Evolutionary conservation across 2,888 invertebrate genomes (phyloP), one percentile per base, ranked within the genome.

Genomic region (Myopa tessellatipennis): DNA sequence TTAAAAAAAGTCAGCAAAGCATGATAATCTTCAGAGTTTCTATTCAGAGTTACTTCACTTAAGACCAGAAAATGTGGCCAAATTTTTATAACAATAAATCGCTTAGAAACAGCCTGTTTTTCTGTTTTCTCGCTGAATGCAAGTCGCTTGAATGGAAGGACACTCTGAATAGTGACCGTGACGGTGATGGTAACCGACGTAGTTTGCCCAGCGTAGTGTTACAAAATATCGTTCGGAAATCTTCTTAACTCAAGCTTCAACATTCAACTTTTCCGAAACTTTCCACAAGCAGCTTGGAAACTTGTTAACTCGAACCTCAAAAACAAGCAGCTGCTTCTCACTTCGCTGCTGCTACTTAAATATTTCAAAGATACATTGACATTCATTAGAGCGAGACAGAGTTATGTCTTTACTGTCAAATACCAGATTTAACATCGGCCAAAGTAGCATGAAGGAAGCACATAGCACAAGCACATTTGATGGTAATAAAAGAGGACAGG

Each of bases 301-400:
- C 40, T 45, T 68, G 58, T 34, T 70, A 55, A 36, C 34, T 36
- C 38, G 40, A 6, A 67, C 36, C n/a, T 34, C 70, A 70, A 50
- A 67, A 40, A 16, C 67, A 67, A 55, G 36, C 70, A 55, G 52
- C 55, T 52, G 55, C 55, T 52, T 26, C 70, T 4, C 14, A n/a
- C 16, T 55, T 16, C 14, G 50, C 50, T 45, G 69, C 50, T 50
- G 50, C 50, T 45, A 45, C 52, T 40, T 16, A 12, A 50, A 50
- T 55, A 36, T 34, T 18, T 36, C 36, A 55, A 26, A 18, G 70
- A 70, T 55, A 70, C 36, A 70, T 55, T n/a, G 70, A 38, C 70
- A 52, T 70, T 70, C 70, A 36, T 70, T 70, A 55, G 55, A 52
- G 70, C 70, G 55, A 26, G n/a, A 55, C 70, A 55, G 55, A 52